Conservation (phyloP, 1,140 invertebrate species). For the Cyrtorhinus lividipennis region DNA sequence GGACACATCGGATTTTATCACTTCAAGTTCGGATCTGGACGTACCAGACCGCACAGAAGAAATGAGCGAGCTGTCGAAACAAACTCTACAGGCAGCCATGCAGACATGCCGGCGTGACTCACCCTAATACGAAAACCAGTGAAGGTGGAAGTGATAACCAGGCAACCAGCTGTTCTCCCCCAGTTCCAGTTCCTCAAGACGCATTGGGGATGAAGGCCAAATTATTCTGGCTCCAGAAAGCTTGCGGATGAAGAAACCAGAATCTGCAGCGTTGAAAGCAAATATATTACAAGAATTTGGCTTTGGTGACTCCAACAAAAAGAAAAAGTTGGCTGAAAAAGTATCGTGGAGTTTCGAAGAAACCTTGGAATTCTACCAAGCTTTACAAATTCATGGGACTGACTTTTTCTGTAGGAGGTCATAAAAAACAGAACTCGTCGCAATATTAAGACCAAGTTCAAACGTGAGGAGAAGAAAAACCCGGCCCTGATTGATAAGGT, state of each 20-base stretch:
- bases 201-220: too few relatives aligned
- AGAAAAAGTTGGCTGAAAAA: neutral
- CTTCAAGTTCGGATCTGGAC: too few relatives aligned
- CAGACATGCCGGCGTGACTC: too few relatives aligned
- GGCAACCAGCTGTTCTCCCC: too few relatives aligned
- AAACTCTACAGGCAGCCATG: too few relatives aligned
- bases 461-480: neutral
- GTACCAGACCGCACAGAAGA: too few relatives aligned
- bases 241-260: neutral
- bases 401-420: neutral
- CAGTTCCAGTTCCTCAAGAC: too few relatives aligned
- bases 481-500: neutral
- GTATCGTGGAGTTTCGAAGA: neutral
- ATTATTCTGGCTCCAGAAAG: too few relatives aligned
- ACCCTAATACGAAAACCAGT: too few relatives aligned
- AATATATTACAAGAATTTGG: neutral
- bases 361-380: neutral
- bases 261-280: neutral
- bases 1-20: too few relatives aligned
- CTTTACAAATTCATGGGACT: neutral
- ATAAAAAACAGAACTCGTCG: neutral
- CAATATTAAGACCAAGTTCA: neutral
- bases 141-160: too few relatives aligned
- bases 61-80: too few relatives aligned
- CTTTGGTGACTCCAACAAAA: neutral